Percentiles rank a stretch among this genome's conserved stretches.
phyloP scores from a whole-genome alignment of 2,113 vertebrate genomes.

The Scophthalmus maximus region DNA sequence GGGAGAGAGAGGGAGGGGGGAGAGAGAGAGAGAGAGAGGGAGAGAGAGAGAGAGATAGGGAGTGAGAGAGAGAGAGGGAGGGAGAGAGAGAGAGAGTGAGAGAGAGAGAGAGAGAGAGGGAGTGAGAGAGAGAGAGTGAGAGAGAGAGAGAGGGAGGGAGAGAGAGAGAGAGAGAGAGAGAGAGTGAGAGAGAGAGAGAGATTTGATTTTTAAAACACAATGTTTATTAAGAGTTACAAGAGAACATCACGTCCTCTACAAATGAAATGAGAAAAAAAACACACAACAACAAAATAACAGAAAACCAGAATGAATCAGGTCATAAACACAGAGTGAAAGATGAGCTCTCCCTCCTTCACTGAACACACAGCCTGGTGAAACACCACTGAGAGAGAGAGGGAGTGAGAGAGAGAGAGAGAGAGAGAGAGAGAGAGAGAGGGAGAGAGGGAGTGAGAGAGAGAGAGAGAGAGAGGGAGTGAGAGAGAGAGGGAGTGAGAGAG shows the following conservation, averaged over 20 bases:
- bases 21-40: constrained; percentile 46
- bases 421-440: constrained; percentile 46
- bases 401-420: constrained; percentile 76
- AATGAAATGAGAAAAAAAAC: no score
- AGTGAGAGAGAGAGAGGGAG: constrained; percentile 52
- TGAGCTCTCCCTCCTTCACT: no score
- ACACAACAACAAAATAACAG: no score
- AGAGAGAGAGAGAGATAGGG: constrained; percentile 68
- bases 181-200: constrained; percentile 58
- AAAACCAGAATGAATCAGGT: no score
- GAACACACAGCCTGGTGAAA: no score
- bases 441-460: constrained; percentile 45
- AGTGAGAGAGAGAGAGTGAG: constrained; percentile 60
- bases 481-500: constrained; percentile 70
- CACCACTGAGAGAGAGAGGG: constrained; percentile 67
- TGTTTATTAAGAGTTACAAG: no score
- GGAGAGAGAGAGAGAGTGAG: constrained; percentile 57
- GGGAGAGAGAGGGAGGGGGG: constrained; percentile 79
- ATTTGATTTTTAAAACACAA: no score
- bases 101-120: constrained; percentile 46
- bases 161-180: constrained; percentile 58
- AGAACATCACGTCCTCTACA: no score
- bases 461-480: constrained; percentile 71
- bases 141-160: constrained; percentile 46
- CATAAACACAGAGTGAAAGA: no score